A percentile compares a stretch with the other conserved stretches of the same genome.
Conservation (phyloP, 1,140 invertebrate species). For the Akabosia matsudoensis region DNA sequence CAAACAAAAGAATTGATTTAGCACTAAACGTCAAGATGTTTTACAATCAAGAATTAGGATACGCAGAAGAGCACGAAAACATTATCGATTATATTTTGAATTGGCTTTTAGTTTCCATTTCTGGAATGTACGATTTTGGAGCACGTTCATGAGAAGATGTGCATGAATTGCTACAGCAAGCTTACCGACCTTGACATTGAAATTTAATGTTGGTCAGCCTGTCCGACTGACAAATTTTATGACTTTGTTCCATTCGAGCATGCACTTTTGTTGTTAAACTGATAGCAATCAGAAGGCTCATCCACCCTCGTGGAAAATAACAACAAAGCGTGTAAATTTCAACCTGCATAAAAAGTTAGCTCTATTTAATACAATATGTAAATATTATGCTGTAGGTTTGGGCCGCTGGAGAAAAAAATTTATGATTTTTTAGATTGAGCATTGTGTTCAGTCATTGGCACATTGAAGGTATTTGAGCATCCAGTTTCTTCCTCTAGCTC, state of each 20-base stretch:
- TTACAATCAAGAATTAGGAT: no score
- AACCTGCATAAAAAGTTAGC: neutral
- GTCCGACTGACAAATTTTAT: constrained; percentile 18
- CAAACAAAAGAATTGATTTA: no score
- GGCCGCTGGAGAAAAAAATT: no score
- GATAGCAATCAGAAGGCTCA: neutral
- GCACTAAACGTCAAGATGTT: no score
- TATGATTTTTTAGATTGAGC: no score
- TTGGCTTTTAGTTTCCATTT: constrained; percentile 10
- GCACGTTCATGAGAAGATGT: neutral
- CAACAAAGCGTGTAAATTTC: no score
- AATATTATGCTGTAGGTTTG: no score
- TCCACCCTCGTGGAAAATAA: no score
- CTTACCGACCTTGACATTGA: constrained; percentile 1
- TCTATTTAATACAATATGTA: neutral
- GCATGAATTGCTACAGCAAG: neutral
- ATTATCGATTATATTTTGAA: no score
- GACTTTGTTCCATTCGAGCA: constrained; percentile 6
- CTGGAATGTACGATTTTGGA: neutral
- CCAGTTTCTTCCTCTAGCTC: neutral
- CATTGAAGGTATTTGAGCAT: no score
- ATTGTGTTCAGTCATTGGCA: no score
- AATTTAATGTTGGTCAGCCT: constrained; percentile 17
- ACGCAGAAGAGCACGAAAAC: no score
- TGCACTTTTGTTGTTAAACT: neutral